Conservation (phyloP, 2,797 vertebrate genomes). For the Pogoniulus pusillus region DNA sequence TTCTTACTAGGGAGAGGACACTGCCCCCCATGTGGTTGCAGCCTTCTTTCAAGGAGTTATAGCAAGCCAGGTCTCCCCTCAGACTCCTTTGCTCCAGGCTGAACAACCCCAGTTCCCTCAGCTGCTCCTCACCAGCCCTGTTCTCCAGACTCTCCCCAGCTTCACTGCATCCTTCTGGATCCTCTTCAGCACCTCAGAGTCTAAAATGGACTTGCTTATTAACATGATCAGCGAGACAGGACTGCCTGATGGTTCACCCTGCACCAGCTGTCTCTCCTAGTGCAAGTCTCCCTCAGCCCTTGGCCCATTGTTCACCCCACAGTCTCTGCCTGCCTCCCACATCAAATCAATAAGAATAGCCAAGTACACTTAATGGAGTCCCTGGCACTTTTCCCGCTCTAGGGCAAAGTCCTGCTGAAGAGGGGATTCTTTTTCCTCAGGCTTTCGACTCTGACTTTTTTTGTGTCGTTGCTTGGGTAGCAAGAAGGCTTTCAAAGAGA, state of each 20-base stretch:
- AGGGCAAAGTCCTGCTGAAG: conserved; percentile 21
- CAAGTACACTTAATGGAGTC: conserved; percentile 40
- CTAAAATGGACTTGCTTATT: neutral
- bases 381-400: conserved; percentile 49
- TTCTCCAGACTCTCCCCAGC: too few species aligned
- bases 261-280: neutral
- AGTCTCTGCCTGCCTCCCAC: neutral
- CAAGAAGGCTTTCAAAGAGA: neutral
- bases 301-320: neutral
- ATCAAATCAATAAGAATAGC: neutral
- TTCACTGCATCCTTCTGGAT: too few species aligned
- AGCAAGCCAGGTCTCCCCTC: too few species aligned
- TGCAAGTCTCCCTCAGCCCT: neutral
- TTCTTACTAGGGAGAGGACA: too few species aligned
- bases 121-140: too few species aligned
- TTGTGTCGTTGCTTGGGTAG: neutral
- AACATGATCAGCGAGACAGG: neutral
- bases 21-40: too few species aligned
- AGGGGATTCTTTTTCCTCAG: conserved; percentile 10
- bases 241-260: neutral
- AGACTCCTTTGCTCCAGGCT: too few species aligned
- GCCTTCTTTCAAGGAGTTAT: too few species aligned
- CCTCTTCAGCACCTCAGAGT: too few species aligned
- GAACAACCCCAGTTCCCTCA: too few species aligned
- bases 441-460: neutral